Evolutionary conservation across 2,888 invertebrate species (phyloP), one percentile per base, ranked within the genome.

Genomic region (Zonitis immaculata): DNA sequence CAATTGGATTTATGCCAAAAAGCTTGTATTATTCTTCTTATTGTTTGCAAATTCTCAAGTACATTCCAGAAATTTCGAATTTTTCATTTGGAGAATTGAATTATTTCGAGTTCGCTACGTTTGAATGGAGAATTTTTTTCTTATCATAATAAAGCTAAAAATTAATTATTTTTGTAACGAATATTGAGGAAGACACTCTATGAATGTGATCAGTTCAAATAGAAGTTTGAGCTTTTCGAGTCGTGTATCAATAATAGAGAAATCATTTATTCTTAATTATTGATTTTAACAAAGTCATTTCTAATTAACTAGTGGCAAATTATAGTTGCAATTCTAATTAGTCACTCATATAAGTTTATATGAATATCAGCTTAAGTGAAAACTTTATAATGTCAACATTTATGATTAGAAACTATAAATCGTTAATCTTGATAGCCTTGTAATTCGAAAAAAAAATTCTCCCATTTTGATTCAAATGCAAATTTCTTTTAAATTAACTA

Each of bases 351-450:
- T 3, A 12, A 5, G 14, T 32, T 4, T 28, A n/a, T 12, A n/a
- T n/a, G 22, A 22, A 22, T 22, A 22, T 22, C 22, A 22, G 14
- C 7, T 3, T 11, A 18, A 35, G 18, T 35, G 35, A 35, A 35
- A 35, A n/a, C n/a, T n/a, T 35, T 35, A 16, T 35, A 35, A 35
- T 35, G 35, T 35, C 35, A 35, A 35, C 35, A 35, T 35, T 35
- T 35, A 9, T 35, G 35, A 35, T 35, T 35, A 35, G 35, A 35
- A 35, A 35, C 11, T 35, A 35, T 35, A 11, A 35, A 35, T 35
- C 16, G 35, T 35, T 35, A 35, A 35, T 35, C 8, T 35, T 35
- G 35, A 35, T 35, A 18, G 35, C 35, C 35, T 35, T 35, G 35
- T 35, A 8, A 35, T 35, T 35, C 18, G 5, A 8, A 28, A 9